phyloP scores from a whole-genome alignment of 2,797 vertebrate genomes.

The Sciaenops ocellatus region DNA sequence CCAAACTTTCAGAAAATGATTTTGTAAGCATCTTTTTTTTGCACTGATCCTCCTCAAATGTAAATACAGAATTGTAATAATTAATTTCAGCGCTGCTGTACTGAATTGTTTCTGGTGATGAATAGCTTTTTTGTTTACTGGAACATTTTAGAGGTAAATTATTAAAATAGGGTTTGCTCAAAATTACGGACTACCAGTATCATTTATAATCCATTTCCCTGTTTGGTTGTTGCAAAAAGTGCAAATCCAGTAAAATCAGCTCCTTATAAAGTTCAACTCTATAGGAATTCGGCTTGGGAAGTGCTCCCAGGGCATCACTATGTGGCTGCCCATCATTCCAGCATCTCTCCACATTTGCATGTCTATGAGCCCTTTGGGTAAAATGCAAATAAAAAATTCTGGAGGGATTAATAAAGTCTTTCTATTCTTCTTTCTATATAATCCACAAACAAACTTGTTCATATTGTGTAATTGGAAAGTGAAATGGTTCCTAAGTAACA shows the following conservation, averaged over 20 bases:
- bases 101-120: conserved; percentile 25
- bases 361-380: no score
- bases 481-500: background rate
- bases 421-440: background rate
- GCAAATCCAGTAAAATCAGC: background rate
- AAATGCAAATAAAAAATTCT: no score
- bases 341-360: no score
- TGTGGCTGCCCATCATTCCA: no score
- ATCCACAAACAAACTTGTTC: no score
- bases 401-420: no score
- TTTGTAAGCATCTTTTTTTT: conserved; percentile 18
- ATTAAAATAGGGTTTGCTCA: conserved; percentile 10
- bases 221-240: conserved; percentile 4
- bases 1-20: conserved; percentile 12
- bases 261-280: background rate
- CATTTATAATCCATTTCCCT: background rate
- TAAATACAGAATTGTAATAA: conserved; percentile 23
- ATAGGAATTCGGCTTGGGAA: no score
- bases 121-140: conserved; percentile 10
- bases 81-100: conserved; percentile 11
- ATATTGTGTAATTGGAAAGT: background rate
- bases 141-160: background rate
- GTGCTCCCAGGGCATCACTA: no score
- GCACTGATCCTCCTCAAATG: conserved; percentile 19
- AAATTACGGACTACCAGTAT: conserved; percentile 11